These are phyloP conservation scores for Drosophila conformis DNA, from an alignment of 2,888 invertebrate genomes.

Conservation along the genomic window DNA sequence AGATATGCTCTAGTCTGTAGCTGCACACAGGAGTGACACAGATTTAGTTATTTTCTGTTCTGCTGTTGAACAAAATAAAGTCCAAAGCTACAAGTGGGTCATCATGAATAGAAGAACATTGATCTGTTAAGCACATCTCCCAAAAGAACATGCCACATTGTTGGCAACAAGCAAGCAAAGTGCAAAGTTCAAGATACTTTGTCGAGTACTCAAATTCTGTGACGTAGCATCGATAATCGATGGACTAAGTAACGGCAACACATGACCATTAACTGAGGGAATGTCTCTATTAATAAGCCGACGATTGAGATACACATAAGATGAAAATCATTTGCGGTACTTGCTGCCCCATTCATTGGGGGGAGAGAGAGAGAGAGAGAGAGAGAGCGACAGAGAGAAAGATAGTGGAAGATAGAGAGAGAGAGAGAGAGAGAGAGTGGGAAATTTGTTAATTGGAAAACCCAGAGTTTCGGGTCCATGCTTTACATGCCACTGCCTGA, in stretches of 20 bases:
- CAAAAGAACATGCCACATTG: constrained; percentile 2
- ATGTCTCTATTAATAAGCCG: constrained; percentile 40
- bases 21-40: background rate
- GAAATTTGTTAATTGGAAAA: background rate
- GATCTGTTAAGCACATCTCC: background rate
- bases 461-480: background rate
- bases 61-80: background rate
- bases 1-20: background rate
- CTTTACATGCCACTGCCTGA: background rate
- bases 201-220: constrained; percentile 1
- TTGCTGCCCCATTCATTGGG: constrained; percentile 3
- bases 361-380: background rate
- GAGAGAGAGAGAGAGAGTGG: background rate
- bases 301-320: constrained; percentile 35
- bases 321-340: constrained; percentile 21
- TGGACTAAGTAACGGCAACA: background rate
- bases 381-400: background rate
- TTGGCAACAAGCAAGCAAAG: background rate
- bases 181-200: constrained; percentile 10
- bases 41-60: constrained; percentile 1
- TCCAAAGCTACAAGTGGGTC: background rate
- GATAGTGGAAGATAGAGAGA: background rate
- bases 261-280: constrained; percentile 10
- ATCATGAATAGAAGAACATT: constrained; percentile 5
- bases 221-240: constrained; percentile 1